Base-by-base conservation (phyloP, 2,888 invertebrate genomes). In the Watsonalla cultraria region DNA sequence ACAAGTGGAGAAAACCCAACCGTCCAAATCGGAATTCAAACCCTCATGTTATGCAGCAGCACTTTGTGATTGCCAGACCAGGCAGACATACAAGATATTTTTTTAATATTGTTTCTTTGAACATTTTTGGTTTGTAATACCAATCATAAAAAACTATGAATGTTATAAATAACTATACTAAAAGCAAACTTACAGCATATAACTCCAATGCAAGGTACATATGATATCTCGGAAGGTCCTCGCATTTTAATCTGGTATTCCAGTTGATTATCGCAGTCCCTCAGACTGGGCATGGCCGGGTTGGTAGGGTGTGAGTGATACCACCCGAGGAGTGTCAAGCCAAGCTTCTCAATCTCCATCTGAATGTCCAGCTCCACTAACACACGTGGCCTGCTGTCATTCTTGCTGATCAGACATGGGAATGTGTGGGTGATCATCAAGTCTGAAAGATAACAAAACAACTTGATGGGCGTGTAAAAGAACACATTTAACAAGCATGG, bases 221-320 rank as follows among this genome's bases (percentile, higher is more conserved):
- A 98, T n/a, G 95, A 96, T 61, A 96, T 95, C 87, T 98, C 97
- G 37, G 95, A 95, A 5, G 95, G 94, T 5, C 98, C 98, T 70
- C 97, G 96, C 96, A 98, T 96, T 77, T 95, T 95, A 54, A 98
- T 96, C 86, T 99, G 97, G 86, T 98, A 98, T 72, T 98, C 98
- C 61, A 99, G 88, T 84, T 99, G 98, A 55, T 96, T 94, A 77
- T 98, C 97, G 55, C 98, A 96, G 79, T 99, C 98, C 53, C 96
- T 91, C 56, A 94, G 92, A 70, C 95, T 97, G 59, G 97, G 98
- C 70, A 97, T 96, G 0, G 97, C 96, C 54, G 96, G 95, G 63
- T 95, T 95, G 53, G 94, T 93, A 0, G 98, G 97, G 88, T 98
- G 98, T 8, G 97, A 97, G 84, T 98, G 98, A 86, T 98, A 98